Evolutionary conservation across 2,888 invertebrate species (phyloP).

Genomic region (Lithophane socia): DNA sequence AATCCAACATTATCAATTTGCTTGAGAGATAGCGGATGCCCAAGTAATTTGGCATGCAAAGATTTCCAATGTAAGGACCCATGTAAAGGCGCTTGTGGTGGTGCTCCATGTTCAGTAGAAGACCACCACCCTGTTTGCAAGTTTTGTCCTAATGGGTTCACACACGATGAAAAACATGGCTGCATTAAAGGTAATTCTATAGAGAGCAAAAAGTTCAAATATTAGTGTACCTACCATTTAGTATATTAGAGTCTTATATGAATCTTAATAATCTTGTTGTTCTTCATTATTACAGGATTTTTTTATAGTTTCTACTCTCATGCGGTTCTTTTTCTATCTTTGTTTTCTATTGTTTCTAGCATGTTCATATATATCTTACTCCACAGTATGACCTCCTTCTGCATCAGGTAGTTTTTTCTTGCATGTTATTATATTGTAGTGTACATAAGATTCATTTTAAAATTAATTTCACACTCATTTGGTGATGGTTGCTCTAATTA

Average conservation of each 20-base stretch:
- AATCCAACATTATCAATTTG: slow-evolving; percentile 96
- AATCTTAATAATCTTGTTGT: slow-evolving; percentile 88
- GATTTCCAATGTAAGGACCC: slow-evolving; percentile 98
- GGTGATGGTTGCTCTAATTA: slow-evolving; percentile 80
- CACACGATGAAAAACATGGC: slow-evolving; percentile 97
- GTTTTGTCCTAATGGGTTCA: slow-evolving; percentile 98
- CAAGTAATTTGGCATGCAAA: slow-evolving; percentile 95
- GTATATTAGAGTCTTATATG: slow-evolving; percentile 84
- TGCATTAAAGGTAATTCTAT: slow-evolving; percentile 97
- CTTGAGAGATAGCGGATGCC: slow-evolving; percentile 97
- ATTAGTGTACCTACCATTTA: slow-evolving; percentile 78
- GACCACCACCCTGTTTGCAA: slow-evolving; percentile 98
- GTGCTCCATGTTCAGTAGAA: slow-evolving; percentile 97
- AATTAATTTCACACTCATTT: slow-evolving; percentile 80
- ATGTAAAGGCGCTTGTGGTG: slow-evolving; percentile 96
- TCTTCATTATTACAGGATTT: slow-evolving; percentile 90
- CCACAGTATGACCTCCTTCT: slow-evolving; percentile 87
- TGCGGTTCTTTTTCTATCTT: slow-evolving; percentile 84
- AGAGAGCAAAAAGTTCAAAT: slow-evolving; percentile 61
- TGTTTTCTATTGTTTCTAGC: slow-evolving; percentile 87
- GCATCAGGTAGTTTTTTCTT: slow-evolving; percentile 86
- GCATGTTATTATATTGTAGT: slow-evolving; percentile 84
- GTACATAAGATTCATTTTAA: slow-evolving; percentile 80
- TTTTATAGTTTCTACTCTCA: slow-evolving; percentile 88
- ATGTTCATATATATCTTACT: slow-evolving; percentile 86